Conservation (phyloP, 2,797 vertebrate species). For the Hybognathus amarus region DNA sequence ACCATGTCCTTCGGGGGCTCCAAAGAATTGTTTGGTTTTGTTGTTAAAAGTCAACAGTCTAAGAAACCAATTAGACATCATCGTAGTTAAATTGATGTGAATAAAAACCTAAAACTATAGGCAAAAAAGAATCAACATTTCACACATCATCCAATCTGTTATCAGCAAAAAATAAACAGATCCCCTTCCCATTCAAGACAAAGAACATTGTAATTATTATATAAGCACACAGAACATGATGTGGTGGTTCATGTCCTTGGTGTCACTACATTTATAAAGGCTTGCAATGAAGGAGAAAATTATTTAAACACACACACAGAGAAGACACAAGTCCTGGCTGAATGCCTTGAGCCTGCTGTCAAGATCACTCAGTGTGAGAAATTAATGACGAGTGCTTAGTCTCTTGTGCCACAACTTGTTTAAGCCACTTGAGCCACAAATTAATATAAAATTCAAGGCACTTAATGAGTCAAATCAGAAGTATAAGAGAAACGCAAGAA, state of each 20-base stretch:
- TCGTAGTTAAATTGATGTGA: not conserved
- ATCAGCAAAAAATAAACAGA: slow-evolving; percentile 17
- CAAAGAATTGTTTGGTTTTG: no score
- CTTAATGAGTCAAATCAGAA: not conserved
- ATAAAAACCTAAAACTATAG: not conserved
- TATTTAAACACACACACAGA: not conserved
- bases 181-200: not conserved
- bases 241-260: not conserved
- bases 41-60: no score
- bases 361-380: slow-evolving; percentile 24
- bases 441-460: not conserved
- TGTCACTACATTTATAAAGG: slow-evolving; percentile 23
- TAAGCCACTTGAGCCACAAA: not conserved
- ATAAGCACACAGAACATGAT: slow-evolving; percentile 5
- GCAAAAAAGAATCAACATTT: not conserved
- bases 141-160: not conserved
- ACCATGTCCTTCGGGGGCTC: no score
- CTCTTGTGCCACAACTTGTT: not conserved
- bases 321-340: not conserved
- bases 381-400: not conserved
- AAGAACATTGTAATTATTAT: not conserved
- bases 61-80: not conserved
- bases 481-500: not conserved
- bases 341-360: slow-evolving; percentile 4
- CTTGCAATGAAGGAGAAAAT: not conserved